These are phyloP conservation scores for Dendrophyllia cribrosa DNA, from an alignment of 64 coral and sea anemone genomes.

Conservation along the genomic window DNA sequence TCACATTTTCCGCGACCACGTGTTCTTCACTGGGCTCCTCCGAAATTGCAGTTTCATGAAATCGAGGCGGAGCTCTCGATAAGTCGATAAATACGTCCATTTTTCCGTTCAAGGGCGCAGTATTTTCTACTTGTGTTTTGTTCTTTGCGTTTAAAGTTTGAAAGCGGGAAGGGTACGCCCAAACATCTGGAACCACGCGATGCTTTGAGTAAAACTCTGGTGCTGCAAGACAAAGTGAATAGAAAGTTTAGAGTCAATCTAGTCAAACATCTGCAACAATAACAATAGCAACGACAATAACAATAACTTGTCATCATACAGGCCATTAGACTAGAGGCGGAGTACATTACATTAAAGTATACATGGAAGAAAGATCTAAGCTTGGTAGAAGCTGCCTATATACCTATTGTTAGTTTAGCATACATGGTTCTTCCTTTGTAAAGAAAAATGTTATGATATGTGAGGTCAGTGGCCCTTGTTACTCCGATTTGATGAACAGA, in stretches of 20 bases:
- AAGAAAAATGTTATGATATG: too few relatives aligned
- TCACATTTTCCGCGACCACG: not conserved
- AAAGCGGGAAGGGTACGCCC: constrained; percentile 81
- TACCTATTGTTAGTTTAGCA: too few relatives aligned
- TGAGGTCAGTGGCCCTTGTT: too few relatives aligned
- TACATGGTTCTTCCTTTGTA: too few relatives aligned
- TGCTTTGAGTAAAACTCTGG: constrained; percentile 72
- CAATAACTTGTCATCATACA: too few relatives aligned
- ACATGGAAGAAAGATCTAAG: too few relatives aligned
- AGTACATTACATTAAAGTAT: too few relatives aligned
- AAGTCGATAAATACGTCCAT: constrained; percentile 75
- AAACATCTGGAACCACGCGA: constrained; percentile 82
- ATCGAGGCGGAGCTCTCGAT: constrained; percentile 72
- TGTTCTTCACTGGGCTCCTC: constrained; percentile 30
- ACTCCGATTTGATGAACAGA: too few relatives aligned
- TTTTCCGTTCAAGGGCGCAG: not conserved
- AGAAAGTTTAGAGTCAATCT: not conserved
- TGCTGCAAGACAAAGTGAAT: constrained; percentile 7
- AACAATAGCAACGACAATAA: too few relatives aligned
- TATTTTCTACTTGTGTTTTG: not conserved
- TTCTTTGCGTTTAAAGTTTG: constrained; percentile 4
- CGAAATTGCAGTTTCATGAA: constrained; percentile 2
- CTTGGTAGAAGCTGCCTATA: too few relatives aligned
- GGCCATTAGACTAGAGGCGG: too few relatives aligned
- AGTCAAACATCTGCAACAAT: too few relatives aligned